Base-by-base conservation (phyloP, 1,140 invertebrate genomes). In the Leucophenga varia region DNA sequence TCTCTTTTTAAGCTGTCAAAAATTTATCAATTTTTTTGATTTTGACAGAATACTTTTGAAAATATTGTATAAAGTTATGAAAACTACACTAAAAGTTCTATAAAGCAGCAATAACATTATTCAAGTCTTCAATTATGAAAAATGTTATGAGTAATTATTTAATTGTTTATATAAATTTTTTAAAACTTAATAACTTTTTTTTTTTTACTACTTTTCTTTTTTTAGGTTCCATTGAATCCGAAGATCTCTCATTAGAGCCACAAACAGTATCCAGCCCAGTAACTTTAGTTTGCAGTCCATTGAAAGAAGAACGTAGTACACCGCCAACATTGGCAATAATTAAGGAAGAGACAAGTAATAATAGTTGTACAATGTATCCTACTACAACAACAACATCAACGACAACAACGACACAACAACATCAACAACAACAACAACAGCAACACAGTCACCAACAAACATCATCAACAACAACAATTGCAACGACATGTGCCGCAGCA, bases 141-240 rank as follows among this genome's bases (percentile, higher is more conserved):
- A n/a, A n/a, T n/a, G n/a, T n/a, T n/a, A n/a, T n/a, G n/a, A n/a
- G n/a, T n/a, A n/a, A n/a, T n/a, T n/a, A n/a, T n/a, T n/a, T n/a
- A n/a, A n/a, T n/a, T n/a, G n/a, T n/a, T n/a, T n/a, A n/a, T n/a
- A n/a, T n/a, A n/a, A n/a, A n/a, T n/a, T n/a, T n/a, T n/a, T n/a
- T n/a, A n/a, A n/a, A n/a, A n/a, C n/a, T n/a, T n/a, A 25, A 36
- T 40, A 6, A 9, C 28, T 48, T 32, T 25, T 14, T 20, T 36
- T 9, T 39, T 28, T 12, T 52, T 40, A 14, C 7, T 41, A 31
- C 64, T 53, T 61, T 42, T 48, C 52, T 64, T 46, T 64, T 80
- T 84, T 12, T 79, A 90, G 88, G 88, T 77, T 84, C 84, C 49
- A 79, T 90, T 74, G 84, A 88, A 57, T 84, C 85, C 31, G 86